Base-by-base conservation (phyloP, 2,113 vertebrate genomes). In the Rhodinocichla rosea region DNA sequence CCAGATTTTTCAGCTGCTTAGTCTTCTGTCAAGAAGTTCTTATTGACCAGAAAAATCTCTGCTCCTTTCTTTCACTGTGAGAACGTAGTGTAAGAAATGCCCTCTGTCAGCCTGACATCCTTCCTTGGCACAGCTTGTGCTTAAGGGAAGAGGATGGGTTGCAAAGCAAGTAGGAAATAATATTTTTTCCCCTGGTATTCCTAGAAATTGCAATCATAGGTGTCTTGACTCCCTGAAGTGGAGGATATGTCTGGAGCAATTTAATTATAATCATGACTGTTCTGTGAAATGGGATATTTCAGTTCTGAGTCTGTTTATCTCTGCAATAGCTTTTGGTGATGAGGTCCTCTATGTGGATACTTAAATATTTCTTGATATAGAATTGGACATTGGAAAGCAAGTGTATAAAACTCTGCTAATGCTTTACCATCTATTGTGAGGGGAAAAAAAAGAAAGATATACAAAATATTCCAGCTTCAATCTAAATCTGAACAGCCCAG, bases 311-410 rank as follows among this genome's bases (percentile, higher is more conserved):
- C 67, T 50, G 26, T 81, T 83, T 75, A 35, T 28, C 30, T 87
- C 28, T 65, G 11, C n/a, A 70, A 4, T 50, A 30, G 59, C 39
- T 75, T 70, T 47, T 26, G 47, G 52, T 28, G 57, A 23, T 82
- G 70, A 63, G 47, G 73, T 70, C 37, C 32, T 53, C 50, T 32
- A 0, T 6, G 12, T 49, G 39, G 15, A 21, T 44, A 40, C 59
- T 26, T 69, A 42, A 0, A 0, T 1, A 20, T 71, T 91, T 83
- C 55, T 68, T 65, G 10, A 37, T 69, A 15, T 1, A 23, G 59
- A 81, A 49, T 44, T 81, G 21, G 13, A 28, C 37, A 6, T 40
- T 84, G 60, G 42, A 89, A 53, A 57, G 40, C 9, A 15, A 6
- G 5, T 37, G 33, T 64, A 53, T 60, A 75, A 53, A 93, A 37